Base-by-base conservation (phyloP, 2,888 invertebrate genomes). In the Sphaerophoria rueppellii region DNA sequence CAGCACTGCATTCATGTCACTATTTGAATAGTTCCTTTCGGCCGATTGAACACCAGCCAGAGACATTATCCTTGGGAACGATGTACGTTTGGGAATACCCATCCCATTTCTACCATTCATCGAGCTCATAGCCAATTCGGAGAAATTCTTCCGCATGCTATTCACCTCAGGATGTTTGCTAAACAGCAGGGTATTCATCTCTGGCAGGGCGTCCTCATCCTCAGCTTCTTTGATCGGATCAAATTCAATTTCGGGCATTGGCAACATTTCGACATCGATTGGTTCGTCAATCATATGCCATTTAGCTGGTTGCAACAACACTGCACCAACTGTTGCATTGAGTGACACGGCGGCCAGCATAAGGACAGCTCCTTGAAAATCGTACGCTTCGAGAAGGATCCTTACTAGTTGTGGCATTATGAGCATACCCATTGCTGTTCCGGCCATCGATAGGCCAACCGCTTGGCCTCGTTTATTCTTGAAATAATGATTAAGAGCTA, bases 361-460 rank as follows among this genome's bases (percentile, higher is more conserved):
- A 9, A 95, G 93, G 55, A 95, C 94, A 0, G 95, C 93, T 88
- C 95, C 95, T 72, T 94, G 92, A 90, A 95, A 95, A 61, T 93
- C 94, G 88, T 93, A 96, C 75, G 92, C 93, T 60, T 93, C 93
- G 6, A 96, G 91, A 12, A 96, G 91, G 5, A 95, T 87, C 61
- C 94, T 93, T 81, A 96, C 95, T 80, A 95, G 93, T 89, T 96
- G 96, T 0, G 96, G 96, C 94, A 96, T 95, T 80, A 96, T 93
- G 93, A 96, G 94, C 93, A 96, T 94, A 4, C 96, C 96, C 88
- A 96, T 93, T 4, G 96, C 95, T 0, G 96, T 96, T 0, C 96
- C 96, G 0, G 96, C 96, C 94, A 96, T 95, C 0, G 96, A 96
- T 34, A 96, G 92, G 0, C 96, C 96, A 6, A 96, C 95, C 0